Conservation (phyloP, 2,113 vertebrate genomes). For the Dipodomys merriami region DNA sequence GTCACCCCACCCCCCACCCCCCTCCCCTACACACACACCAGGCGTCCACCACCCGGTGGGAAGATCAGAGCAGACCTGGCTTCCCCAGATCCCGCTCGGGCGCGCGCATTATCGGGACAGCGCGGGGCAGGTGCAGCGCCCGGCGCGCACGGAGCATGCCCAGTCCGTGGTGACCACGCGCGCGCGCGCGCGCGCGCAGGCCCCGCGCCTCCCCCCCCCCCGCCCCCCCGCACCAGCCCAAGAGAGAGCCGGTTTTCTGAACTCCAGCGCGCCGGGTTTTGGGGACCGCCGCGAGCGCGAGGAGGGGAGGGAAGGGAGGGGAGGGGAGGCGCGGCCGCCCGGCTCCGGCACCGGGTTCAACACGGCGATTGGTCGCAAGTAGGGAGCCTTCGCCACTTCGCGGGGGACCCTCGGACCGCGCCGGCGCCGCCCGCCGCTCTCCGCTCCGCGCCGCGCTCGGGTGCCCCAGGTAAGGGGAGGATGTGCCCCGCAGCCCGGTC, state of each 20-base stretch:
- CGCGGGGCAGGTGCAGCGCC: background rate
- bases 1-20: too few relatives aligned
- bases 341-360: slow-evolving; percentile 39
- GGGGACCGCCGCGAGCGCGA: background rate
- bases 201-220: background rate
- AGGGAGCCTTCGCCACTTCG: slow-evolving; percentile 42
- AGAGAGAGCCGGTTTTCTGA: background rate
- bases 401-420: slow-evolving; percentile 22
- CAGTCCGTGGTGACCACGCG: background rate
- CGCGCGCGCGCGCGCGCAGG: background rate
- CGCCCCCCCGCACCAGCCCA: background rate
- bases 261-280: slow-evolving; percentile 71
- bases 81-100: too few relatives aligned
- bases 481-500: background rate
- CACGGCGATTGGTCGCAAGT: slow-evolving; percentile 76
- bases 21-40: too few relatives aligned
- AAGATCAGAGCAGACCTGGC: too few relatives aligned
- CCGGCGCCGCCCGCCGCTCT: background rate
- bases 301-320: slow-evolving; percentile 39
- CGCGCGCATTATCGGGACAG: accelerated
- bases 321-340: background rate
- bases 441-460: background rate
- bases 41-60: too few relatives aligned
- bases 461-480: slow-evolving; percentile 49
- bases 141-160: slow-evolving; percentile 69